Evolutionary conservation across 1,140 invertebrate genomes (phyloP).

Genomic region (Nomia melanderi): DNA sequence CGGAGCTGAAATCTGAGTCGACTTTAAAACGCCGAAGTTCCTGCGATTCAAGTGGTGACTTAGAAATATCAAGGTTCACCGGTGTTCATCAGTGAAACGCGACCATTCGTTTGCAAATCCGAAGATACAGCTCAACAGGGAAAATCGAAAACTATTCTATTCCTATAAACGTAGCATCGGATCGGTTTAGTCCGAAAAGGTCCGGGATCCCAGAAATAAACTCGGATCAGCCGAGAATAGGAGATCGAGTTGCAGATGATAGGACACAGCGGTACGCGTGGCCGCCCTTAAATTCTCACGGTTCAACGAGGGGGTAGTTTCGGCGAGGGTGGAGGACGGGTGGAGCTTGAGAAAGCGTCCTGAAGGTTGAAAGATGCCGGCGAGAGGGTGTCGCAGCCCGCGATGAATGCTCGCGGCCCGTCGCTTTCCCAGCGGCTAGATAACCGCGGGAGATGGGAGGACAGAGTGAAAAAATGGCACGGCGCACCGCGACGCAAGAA

Average conservation of each 20-base stretch:
- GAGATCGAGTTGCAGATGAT: not conserved
- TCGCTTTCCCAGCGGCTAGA: not conserved
- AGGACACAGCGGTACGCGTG: too few relatives aligned
- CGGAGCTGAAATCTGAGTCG: too few relatives aligned
- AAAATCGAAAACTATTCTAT: too few relatives aligned
- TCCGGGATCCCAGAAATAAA: too few relatives aligned
- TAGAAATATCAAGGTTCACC: too few relatives aligned
- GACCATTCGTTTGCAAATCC: too few relatives aligned
- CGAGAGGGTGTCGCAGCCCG: not conserved
- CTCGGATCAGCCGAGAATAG: too few relatives aligned
- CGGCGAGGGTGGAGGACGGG: not conserved
- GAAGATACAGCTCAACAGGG: too few relatives aligned
- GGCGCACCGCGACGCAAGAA: constrained; percentile 8
- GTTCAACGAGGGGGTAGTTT: not conserved
- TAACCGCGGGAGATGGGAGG: not conserved
- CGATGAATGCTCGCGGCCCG: constrained; percentile 5
- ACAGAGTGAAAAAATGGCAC: not conserved
- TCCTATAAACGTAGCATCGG: not conserved
- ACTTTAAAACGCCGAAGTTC: too few relatives aligned
- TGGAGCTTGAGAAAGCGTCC: not conserved
- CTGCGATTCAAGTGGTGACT: too few relatives aligned
- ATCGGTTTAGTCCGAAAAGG: not conserved
- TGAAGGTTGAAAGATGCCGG: not conserved
- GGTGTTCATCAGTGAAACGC: too few relatives aligned
- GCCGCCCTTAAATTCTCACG: constrained; percentile 47